A percentile compares a stretch with the other conserved stretches of the same genome.
These are phyloP conservation scores for Ganaspis sp. DNA, from an alignment of 1,140 invertebrate species.

Conservation along the genomic window DNA sequence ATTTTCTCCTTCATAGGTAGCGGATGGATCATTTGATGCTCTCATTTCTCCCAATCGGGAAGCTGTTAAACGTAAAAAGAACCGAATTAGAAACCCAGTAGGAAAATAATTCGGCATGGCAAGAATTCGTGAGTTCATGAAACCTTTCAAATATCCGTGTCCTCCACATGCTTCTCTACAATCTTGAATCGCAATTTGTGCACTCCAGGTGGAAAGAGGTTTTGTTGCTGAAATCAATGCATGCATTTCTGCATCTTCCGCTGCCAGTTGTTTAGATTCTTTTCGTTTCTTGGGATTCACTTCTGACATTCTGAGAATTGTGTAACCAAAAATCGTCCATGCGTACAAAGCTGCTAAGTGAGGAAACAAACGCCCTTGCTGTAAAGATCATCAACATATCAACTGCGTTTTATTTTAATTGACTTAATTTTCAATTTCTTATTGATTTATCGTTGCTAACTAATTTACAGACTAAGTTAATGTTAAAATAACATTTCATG, in stretches of 20 bases:
- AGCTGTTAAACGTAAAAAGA: conserved; percentile 72
- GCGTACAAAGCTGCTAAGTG: conserved; percentile 89
- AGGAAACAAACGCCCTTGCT: conserved; percentile 95
- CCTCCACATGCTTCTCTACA: conserved; percentile 94
- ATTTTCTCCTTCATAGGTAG: conserved; percentile 97
- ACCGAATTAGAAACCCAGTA: no score
- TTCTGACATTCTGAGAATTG: conserved; percentile 80
- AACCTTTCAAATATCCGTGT: conserved; percentile 86
- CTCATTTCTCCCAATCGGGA: conserved; percentile 89
- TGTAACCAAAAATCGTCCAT: conserved; percentile 73
- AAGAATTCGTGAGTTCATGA: not conserved
- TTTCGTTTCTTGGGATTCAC: conserved; percentile 41
- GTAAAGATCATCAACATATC: no score
- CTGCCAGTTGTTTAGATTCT: conserved; percentile 54
- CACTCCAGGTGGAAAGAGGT: conserved; percentile 90
- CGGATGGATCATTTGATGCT: conserved; percentile 93
- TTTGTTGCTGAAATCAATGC: conserved; percentile 93
- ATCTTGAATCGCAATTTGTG: conserved; percentile 91
- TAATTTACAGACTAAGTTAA: no score
- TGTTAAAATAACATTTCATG: no score
- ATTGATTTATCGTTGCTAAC: conserved; percentile 29
- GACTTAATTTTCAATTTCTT: not conserved
- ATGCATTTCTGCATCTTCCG: conserved; percentile 87
- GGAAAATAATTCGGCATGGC: no score
- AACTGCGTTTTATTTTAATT: not conserved